Base-by-base conservation (phyloP, 1,140 invertebrate genomes). In the Vollenhovia emeryi region DNA sequence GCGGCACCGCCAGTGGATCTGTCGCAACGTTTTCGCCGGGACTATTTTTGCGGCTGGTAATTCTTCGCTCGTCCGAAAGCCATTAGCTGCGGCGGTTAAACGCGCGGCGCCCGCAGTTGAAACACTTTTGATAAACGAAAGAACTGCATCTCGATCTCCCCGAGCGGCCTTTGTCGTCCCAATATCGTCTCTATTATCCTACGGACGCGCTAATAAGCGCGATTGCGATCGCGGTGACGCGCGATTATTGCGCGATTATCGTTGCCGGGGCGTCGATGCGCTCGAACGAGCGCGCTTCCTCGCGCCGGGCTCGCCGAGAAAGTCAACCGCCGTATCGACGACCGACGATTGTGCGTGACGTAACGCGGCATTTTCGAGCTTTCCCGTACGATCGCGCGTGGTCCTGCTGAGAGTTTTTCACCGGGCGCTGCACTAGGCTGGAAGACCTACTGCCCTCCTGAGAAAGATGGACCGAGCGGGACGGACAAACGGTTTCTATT, bases 341-440 rank as follows among this genome's bases (percentile, higher is more conserved):
- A 48, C 66, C 60, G 48, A 27, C 45, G 76, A 55, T 52, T 45
- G 18, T 7, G 21, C 62, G 30, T 80, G 78, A 80, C 18, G 78
- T 80, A 80, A 71, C 78, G 78, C 50, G 66, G 71, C 78, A 82
- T 82, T 73, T 82, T 59, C 78, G 43, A 33, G 24, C 27, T 82
- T 73, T 82, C 64, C 78, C 27, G 33, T 59, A 30, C 30, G 50
- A 57, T 36, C 78, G n/a, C n/a, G n/a, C n/a, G n/a, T n/a, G 69
- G 78, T 57, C 59, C 45, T 30, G 6, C 7, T 13, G 50, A 8
- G 36, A 73, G 21, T 57, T 82, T 82, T 73, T 43, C n/a, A n/a
- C n/a, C n/a, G n/a, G n/a, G n/a, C n/a, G n/a, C n/a, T n/a, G n/a
- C n/a, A n/a, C n/a, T n/a, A n/a, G n/a, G n/a, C n/a, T n/a, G n/a